Evolutionary conservation across 2,888 invertebrate species (phyloP), one percentile per base, ranked within the genome.

Genomic region (Euproctis similis): DNA sequence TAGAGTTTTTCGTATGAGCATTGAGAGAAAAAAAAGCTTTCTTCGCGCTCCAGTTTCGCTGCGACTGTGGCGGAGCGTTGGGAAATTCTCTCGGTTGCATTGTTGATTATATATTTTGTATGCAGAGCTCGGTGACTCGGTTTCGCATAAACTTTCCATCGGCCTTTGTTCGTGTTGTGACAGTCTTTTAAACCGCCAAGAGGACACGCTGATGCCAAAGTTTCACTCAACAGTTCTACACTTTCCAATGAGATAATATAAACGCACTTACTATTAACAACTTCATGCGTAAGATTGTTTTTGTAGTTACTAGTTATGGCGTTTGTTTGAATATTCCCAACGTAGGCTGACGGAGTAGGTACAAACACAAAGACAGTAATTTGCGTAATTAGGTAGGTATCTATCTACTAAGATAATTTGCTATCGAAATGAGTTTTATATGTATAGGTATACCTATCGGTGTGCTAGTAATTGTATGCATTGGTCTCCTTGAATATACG

Each of bases 91-190:
- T 52, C 51, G 51, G 46, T 50, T 65, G 71, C 67, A 78, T 78
- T 76, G 78, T 73, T 56, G 64, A 58, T 61, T 40, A 74, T n/a
- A n/a, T n/a, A n/a, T n/a, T 82, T 81, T 71, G 77, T 82, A 84
- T 84, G 74, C 84, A 68, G 50, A 42, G 49, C 60, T 55, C 53
- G 60, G 49, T 35, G 46, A 45, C 22, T 52, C 51, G 46, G n/a
- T 43, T 48, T 56, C 40, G 44, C 45, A 62, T 55, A 51, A 61
- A 78, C 84, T 84, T 84, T 84, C 84, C 73, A 81, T 61, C 47
- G 61, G 66, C 64, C 72, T 80, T 78, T 76, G 73, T 74, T 47
- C 59, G 62, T 54, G 43, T 50, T 42, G n/a, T n/a, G 46, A 43
- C 46, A 42, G 45, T 35, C 42, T 44, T 52, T 48, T 36, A 48